Conservation (phyloP, 2,888 invertebrate species). For the Gortyna flavago region DNA sequence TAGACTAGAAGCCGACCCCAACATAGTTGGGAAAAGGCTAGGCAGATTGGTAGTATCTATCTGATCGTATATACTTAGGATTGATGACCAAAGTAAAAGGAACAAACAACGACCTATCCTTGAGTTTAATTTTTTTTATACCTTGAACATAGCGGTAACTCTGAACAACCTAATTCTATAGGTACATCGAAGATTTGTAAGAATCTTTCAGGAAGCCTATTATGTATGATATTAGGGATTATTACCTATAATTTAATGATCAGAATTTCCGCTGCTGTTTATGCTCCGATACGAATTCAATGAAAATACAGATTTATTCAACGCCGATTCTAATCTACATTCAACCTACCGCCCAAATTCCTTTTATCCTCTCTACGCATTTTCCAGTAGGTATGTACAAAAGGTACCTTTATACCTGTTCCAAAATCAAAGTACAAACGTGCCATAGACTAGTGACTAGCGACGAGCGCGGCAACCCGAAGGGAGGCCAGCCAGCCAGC, state of each 20-base stretch:
- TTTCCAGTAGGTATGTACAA: background rate
- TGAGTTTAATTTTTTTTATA: background rate
- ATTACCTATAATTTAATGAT: background rate
- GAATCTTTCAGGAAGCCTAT: background rate
- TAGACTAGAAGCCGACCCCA: background rate
- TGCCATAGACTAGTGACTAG: constrained; percentile 38
- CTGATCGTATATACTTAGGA: background rate
- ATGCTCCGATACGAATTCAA: background rate
- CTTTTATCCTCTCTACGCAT: background rate
- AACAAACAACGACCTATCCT: background rate
- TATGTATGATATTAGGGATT: background rate
- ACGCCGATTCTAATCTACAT: constrained; percentile 19
- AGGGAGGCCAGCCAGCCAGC: constrained; percentile 50
- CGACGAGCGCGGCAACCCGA: constrained; percentile 20
- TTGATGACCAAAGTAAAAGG: background rate
- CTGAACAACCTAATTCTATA: too few species aligned
- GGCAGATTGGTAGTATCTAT: background rate
- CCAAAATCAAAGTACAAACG: constrained; percentile 53
- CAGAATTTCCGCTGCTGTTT: background rate
- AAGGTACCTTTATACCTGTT: constrained; percentile 9
- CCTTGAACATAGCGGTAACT: too few species aligned
- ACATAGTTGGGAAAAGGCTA: background rate
- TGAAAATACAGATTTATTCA: background rate
- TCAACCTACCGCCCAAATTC: constrained; percentile 17
- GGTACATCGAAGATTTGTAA: background rate